Percentiles rank a stretch among this genome's conserved stretches.
phyloP scores from a whole-genome alignment of 2,888 invertebrate genomes.

The Drosophila macrospina region DNA sequence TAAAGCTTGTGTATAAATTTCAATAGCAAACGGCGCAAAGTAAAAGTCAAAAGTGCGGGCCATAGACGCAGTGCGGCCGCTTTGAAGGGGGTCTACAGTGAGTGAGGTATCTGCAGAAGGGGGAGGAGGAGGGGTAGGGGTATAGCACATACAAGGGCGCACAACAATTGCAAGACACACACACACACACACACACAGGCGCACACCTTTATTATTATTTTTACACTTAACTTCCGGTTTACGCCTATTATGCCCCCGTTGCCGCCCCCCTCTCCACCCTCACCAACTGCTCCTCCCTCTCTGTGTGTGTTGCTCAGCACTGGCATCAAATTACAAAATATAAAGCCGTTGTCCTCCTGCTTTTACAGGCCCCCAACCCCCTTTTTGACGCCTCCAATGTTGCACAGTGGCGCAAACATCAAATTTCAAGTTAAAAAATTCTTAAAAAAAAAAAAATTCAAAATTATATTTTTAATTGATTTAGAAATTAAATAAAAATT shows the following conservation, averaged over 20 bases:
- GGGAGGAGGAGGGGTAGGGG: background rate
- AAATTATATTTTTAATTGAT: too few relatives aligned
- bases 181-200: conserved; percentile 35
- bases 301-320: conserved; percentile 24
- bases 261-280: conserved; percentile 1
- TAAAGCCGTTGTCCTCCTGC: conserved; percentile 42
- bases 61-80: conserved; percentile 11
- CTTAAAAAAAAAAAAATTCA: too few relatives aligned
- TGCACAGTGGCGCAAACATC: conserved; percentile 2
- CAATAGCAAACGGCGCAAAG: conserved; percentile 63
- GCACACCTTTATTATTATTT: conserved; percentile 81
- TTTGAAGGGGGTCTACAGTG: conserved; percentile 2
- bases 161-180: conserved; percentile 49
- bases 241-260: conserved; percentile 72
- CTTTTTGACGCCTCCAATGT: conserved; percentile 1
- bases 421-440: background rate
- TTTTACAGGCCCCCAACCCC: background rate
- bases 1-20: conserved; percentile 65
- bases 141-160: conserved; percentile 38
- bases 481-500: too few relatives aligned
- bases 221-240: conserved; percentile 82
- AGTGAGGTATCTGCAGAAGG: background rate
- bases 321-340: conserved; percentile 80
- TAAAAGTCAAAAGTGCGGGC: conserved; percentile 63
- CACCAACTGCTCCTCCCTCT: conserved; percentile 1